Base-by-base conservation (phyloP, 2,113 vertebrate genomes). In the Saimiri boliviensis region DNA sequence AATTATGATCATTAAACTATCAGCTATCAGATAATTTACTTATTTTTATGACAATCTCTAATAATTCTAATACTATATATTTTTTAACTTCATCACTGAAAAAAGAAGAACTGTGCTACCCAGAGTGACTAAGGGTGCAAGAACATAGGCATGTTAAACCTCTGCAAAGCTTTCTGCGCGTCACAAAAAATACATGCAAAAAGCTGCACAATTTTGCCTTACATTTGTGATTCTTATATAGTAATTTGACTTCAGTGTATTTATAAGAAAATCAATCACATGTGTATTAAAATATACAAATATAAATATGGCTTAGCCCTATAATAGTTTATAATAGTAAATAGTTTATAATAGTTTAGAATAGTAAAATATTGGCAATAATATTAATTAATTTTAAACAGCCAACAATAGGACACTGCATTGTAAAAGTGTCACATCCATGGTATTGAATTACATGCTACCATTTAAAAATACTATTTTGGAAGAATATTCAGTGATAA, bases 281-380 rank as follows among this genome's bases (percentile, higher is more conserved):
- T 13, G 21, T 37, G 19, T 21, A 54, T 68, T 8, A 94, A 86
- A 80, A 74, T 42, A 58, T 40, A 49, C 23, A 37, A 80, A 63
- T 56, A 92, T 23, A 54, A 76, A 84, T 47, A 35, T 74, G 47
- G 76, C 88, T 92, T 54, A 92, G 32, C 10, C 11, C 20, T 76
- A n/a, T n/a, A n/a, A n/a, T n/a, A n/a, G 1, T 77, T 94, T 94
- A 70, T 70, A 95, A 88, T 70, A 94, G 74, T 14, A 97, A 95
- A 95, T n/a, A n/a, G n/a, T n/a, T n/a, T n/a, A n/a, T n/a, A n/a
- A n/a, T n/a, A n/a, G 1, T 77, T 94, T 94, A 70, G 60, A 95
- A 88, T 70, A 94, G 74, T 14, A 97, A 95, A 95, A 93, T 93
- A 77, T 56, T 80, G 32, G 49, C 70, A 82, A 89, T 47, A 76